Conservation (phyloP, 2,113 vertebrate species). For the Anser cygnoides region DNA sequence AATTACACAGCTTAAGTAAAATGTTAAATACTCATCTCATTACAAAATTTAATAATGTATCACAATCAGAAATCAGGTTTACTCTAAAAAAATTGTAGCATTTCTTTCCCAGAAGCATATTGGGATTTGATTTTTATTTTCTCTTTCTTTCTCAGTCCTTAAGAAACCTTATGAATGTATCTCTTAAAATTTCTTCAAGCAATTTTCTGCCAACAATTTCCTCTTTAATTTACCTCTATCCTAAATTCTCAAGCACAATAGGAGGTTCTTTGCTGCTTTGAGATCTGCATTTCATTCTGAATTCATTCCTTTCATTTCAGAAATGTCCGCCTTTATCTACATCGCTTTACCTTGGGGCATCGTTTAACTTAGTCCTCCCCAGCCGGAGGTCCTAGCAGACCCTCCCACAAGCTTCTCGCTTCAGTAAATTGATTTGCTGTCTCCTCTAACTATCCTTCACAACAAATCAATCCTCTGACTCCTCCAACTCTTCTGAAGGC, state of each 20-base stretch:
- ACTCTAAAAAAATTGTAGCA: neutral
- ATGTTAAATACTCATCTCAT: neutral
- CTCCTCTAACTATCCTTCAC: conserved; percentile 30
- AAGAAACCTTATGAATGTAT: neutral
- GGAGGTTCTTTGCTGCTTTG: neutral
- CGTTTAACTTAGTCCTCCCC: neutral
- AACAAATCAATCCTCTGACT: conserved; percentile 39
- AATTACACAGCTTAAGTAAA: neutral
- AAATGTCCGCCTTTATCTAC: neutral
- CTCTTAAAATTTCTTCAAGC: neutral
- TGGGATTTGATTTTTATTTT: neutral
- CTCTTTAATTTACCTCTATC: neutral
- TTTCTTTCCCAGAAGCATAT: neutral
- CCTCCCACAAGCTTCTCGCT: conserved; percentile 24
- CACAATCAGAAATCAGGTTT: neutral
- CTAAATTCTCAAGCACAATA: neutral
- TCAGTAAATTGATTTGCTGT: conserved; percentile 35
- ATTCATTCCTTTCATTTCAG: neutral
- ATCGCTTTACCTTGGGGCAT: conserved; percentile 6
- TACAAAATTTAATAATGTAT: neutral
- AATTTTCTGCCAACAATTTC: neutral
- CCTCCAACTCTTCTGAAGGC: neutral
- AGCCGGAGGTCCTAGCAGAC: neutral
- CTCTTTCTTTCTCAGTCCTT: neutral
- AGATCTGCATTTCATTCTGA: conserved; percentile 15